Base-by-base conservation (phyloP, 2,113 vertebrate genomes). In the Neodontobutis hainanensis region DNA sequence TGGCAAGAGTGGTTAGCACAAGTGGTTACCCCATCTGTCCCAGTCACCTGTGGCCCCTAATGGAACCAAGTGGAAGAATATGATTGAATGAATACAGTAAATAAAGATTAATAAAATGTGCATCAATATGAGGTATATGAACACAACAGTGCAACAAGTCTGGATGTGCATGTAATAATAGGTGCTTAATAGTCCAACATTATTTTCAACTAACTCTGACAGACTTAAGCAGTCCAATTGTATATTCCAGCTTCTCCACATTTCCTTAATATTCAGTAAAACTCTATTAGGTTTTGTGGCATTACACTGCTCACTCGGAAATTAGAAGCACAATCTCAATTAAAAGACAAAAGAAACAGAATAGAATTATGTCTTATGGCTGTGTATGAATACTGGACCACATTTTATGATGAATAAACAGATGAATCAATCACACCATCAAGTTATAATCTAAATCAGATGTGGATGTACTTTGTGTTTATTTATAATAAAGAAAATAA, bases 261-360 rank as follows among this genome's bases (percentile, higher is more conserved):
- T 87, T 90, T 87, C 81, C 84, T 71, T 62, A 56, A 73, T 50
- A 38, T 35, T 75, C 70, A 68, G 59, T 74, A 78, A 76, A 82
- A 81, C 58, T 5, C 74, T 45, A 89, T 88, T 87, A 87, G 72
- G 74, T 84, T 73, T 49, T 50, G 11, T 1, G 63, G 59, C 61
- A 79, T 87, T 70, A 73, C 53, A 36, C 88, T 65, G 83, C 89
- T 87, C 88, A 89, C 88, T 77, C 79, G 73, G 79, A 87, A 85
- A 80, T 52, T 9, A 70, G 43, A 49, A 36, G 35, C 73, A 70
- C 66, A 46, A 55, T 32, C 57, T 40, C 61, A 67, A 47, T 55
- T 70, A 81, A n/a, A n/a, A n/a, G n/a, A n/a, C n/a, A n/a, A n/a
- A n/a, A n/a, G 19, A 27, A 27, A 27, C 19, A 27, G 19, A 84